Evolutionary conservation across 2,113 vertebrate genomes (phyloP).

Genomic region (Podarcis muralis): DNA sequence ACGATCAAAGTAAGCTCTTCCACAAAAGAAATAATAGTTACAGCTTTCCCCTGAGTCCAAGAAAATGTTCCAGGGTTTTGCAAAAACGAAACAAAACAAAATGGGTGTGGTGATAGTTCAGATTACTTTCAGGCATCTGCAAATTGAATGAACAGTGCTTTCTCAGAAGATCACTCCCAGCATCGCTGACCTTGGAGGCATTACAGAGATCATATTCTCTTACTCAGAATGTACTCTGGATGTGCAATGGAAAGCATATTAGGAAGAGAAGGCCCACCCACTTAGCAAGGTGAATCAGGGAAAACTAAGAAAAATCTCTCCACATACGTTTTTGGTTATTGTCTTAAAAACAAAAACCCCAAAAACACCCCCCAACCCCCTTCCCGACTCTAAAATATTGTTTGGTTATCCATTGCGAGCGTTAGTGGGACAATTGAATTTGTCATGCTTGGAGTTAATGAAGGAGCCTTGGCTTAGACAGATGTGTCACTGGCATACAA

Average conservation of each 20-base stretch:
- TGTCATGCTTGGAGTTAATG: conserved; percentile 53
- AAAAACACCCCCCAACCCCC: neutral
- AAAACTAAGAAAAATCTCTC: neutral
- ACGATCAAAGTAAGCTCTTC: neutral
- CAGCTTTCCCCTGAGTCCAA: neutral
- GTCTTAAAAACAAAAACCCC: neutral
- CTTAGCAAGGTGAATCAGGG: conserved; percentile 12
- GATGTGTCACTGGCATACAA: conserved; percentile 28
- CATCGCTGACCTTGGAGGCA: conserved; percentile 33
- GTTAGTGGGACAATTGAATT: conserved; percentile 41
- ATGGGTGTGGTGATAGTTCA: conserved; percentile 11
- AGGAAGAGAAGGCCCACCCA: conserved; percentile 52
- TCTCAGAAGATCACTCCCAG: conserved; percentile 24
- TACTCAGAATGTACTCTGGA: neutral
- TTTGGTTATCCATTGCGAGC: neutral
- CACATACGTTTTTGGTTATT: neutral
- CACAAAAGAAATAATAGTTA: neutral
- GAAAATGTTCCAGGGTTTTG: conserved; percentile 1
- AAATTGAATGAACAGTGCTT: conserved; percentile 31
- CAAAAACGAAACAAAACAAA: neutral
- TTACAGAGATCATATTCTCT: conserved; percentile 44
- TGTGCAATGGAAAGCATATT: conserved; percentile 51
- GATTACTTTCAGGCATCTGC: conserved; percentile 28
- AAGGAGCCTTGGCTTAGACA: conserved; percentile 46
- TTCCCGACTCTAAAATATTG: neutral